Evolutionary conservation across 2,888 invertebrate species (phyloP).

Genomic region (Deilephila porcellus): DNA sequence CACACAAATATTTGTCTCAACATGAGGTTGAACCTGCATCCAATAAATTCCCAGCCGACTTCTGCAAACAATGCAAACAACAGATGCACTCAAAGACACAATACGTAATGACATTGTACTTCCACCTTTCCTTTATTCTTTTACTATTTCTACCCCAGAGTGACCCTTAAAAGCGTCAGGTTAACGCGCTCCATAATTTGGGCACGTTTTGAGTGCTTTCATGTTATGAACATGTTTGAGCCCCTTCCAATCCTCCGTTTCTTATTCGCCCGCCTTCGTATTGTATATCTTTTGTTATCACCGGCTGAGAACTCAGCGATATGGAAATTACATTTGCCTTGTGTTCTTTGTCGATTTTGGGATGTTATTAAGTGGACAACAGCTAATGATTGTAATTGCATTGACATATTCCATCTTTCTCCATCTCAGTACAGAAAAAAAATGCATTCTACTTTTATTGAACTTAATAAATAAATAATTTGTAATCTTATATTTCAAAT

Average conservation of each 20-base stretch:
- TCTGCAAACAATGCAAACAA: no score
- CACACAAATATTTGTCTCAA: no score
- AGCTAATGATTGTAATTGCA: no score
- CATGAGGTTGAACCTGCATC: no score
- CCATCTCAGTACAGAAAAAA: no score
- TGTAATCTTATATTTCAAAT: no score
- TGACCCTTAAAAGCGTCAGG: neutral
- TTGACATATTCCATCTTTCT: no score
- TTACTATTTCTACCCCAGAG: neutral
- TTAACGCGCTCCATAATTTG: neutral
- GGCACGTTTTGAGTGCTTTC: neutral
- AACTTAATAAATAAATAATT: no score
- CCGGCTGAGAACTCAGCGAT: neutral
- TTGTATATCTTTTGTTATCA: conserved; percentile 4
- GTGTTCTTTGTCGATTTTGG: neutral
- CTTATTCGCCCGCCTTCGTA: conserved; percentile 1
- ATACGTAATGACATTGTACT: neutral
- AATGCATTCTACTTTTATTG: no score
- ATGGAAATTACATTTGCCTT: conserved; percentile 6
- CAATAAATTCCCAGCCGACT: no score
- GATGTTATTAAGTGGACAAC: neutral
- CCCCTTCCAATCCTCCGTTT: neutral
- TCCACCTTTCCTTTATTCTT: neutral
- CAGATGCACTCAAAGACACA: neutral
- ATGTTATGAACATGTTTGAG: neutral